phyloP scores from a whole-genome alignment of 1,140 invertebrate genomes.

The Phortica variegata region DNA sequence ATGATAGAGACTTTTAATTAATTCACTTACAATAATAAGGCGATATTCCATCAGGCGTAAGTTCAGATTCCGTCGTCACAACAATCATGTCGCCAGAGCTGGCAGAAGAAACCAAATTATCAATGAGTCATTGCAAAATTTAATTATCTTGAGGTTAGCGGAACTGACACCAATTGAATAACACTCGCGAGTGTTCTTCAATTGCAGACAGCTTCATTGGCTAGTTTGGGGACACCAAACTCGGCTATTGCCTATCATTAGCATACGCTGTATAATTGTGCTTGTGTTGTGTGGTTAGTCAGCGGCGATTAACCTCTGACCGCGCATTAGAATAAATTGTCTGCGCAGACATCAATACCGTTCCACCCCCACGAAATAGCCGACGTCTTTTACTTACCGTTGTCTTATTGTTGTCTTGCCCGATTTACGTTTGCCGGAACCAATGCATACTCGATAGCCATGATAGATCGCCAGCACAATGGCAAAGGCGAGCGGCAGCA shows the following conservation, averaged over 20 bases:
- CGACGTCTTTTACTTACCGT: slow-evolving; percentile 58
- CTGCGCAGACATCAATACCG: no score
- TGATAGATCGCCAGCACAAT: slow-evolving; percentile 65
- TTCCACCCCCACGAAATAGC: no score
- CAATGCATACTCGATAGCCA: slow-evolving; percentile 67
- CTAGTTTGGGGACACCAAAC: slow-evolving; percentile 7
- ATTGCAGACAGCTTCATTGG: slow-evolving; percentile 42
- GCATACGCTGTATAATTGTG: no score
- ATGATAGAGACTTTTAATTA: no score
- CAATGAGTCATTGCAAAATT: slow-evolving; percentile 9
- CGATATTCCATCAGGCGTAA: slow-evolving; percentile 58
- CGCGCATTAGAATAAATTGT: slow-evolving; percentile 19
- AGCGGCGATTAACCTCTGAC: slow-evolving; percentile 40
- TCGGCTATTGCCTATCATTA: no score
- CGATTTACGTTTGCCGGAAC: slow-evolving; percentile 59
- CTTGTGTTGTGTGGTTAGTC: slow-evolving; percentile 18
- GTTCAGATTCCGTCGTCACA: slow-evolving; percentile 59
- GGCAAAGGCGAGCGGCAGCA: slow-evolving; percentile 62
- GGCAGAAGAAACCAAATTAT: slow-evolving; percentile 6
- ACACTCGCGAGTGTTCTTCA: slow-evolving; percentile 17
- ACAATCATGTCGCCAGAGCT: slow-evolving; percentile 64
- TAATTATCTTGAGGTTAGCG: slow-evolving; percentile 22
- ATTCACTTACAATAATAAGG: slow-evolving; percentile 63
- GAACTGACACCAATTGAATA: not conserved
- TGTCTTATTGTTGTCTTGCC: slow-evolving; percentile 60